Conservation (phyloP, 2,888 invertebrate genomes). For the Ecliptopera silaceata region DNA sequence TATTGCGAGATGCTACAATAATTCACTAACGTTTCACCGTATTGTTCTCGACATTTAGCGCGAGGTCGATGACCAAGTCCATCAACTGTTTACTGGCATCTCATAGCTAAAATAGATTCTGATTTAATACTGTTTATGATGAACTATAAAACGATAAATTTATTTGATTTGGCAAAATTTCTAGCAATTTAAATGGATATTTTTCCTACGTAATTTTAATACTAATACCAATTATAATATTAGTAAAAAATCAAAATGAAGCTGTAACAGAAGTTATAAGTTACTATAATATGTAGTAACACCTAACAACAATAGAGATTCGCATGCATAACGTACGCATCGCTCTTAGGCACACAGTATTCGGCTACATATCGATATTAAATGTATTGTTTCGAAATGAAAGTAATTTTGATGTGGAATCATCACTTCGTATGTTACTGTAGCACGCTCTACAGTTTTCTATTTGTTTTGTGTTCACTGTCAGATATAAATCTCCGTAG, state of each 20-base stretch:
- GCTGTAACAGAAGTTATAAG: neutral
- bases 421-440: conserved; percentile 15
- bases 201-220: neutral
- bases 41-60: conserved; percentile 76
- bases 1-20: conserved; percentile 38
- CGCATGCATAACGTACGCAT: too few species aligned
- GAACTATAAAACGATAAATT: conserved; percentile 20
- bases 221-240: neutral
- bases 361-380: neutral
- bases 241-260: neutral
- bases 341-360: too few species aligned
- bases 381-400: conserved; percentile 4
- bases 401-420: conserved; percentile 5
- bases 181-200: neutral
- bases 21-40: conserved; percentile 61
- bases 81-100: conserved; percentile 64
- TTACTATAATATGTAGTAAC: neutral
- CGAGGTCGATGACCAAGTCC: conserved; percentile 68
- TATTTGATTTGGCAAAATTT: conserved; percentile 15
- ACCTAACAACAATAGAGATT: neutral
- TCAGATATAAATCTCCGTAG: conserved; percentile 78
- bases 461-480: conserved; percentile 53
- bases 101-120: conserved; percentile 51
- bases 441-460: conserved; percentile 24
- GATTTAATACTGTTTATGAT: conserved; percentile 22